phyloP scores from a whole-genome alignment of 2,113 vertebrate genomes.

The Eubucco bourcierii region DNA sequence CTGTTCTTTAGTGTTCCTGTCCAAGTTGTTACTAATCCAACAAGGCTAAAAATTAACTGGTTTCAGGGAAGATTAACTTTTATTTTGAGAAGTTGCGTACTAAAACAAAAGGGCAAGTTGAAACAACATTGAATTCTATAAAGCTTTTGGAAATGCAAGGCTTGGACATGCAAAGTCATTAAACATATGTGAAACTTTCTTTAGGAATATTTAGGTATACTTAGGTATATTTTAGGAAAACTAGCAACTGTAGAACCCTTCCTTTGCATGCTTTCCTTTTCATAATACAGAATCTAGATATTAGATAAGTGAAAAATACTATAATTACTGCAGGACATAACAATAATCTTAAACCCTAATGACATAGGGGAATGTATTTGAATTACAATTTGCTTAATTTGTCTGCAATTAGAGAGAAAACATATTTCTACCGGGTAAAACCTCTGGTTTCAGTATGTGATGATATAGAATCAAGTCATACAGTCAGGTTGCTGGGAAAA shows the following conservation, averaged over 20 bases:
- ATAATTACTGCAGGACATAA: neutral
- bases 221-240: neutral
- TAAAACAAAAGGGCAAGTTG: neutral
- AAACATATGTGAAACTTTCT: neutral
- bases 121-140: neutral
- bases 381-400: constrained; percentile 2
- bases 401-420: neutral
- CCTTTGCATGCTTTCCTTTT: neutral
- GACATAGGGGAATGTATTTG: neutral
- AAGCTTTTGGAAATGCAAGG: neutral
- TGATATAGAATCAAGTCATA: neutral
- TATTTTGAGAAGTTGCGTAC: neutral
- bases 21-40: neutral
- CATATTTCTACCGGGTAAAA: neutral
- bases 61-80: neutral
- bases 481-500: neutral
- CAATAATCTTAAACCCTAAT: neutral
- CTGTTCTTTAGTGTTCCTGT: neutral
- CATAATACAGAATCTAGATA: neutral
- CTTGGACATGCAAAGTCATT: neutral
- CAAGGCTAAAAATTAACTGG: neutral
- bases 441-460: neutral
- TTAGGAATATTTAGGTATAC: neutral
- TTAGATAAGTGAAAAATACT: neutral
- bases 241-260: neutral